These are phyloP conservation scores for Megaceryle maxima DNA, from an alignment of 2,113 vertebrate species.

Conservation along the genomic window DNA sequence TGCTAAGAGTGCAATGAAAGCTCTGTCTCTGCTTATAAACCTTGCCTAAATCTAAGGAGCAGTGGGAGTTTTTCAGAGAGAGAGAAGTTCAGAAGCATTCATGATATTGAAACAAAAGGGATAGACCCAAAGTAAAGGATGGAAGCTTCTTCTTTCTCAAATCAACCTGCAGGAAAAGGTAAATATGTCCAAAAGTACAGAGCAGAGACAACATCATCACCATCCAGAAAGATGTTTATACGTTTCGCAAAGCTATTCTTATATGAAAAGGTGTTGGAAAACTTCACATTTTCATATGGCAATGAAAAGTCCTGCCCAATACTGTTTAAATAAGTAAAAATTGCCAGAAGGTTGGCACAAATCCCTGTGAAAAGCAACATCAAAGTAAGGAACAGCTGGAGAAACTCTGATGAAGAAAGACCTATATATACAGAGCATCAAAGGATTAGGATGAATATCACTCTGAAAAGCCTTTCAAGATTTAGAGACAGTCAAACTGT, in stretches of 20 bases:
- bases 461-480: constrained; percentile 44
- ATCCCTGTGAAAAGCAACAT: constrained; percentile 14
- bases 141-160: neutral
- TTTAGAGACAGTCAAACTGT: constrained; percentile 49
- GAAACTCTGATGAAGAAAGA: neutral
- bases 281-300: neutral
- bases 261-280: neutral
- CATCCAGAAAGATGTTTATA: neutral
- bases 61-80: neutral
- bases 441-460: constrained; percentile 55
- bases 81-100: neutral
- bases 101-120: neutral
- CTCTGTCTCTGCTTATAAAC: neutral
- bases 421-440: neutral
- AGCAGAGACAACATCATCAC: neutral
- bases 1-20: neutral
- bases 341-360: constrained; percentile 21
- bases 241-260: neutral
- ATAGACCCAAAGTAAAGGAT: neutral
- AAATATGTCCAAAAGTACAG: neutral
- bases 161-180: neutral
- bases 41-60: neutral
- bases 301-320: neutral
- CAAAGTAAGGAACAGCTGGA: constrained; percentile 10
- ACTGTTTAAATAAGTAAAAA: constrained; percentile 12